These are phyloP conservation scores for Lithophane socia DNA, from an alignment of 2,888 invertebrate species.

Conservation along the genomic window DNA sequence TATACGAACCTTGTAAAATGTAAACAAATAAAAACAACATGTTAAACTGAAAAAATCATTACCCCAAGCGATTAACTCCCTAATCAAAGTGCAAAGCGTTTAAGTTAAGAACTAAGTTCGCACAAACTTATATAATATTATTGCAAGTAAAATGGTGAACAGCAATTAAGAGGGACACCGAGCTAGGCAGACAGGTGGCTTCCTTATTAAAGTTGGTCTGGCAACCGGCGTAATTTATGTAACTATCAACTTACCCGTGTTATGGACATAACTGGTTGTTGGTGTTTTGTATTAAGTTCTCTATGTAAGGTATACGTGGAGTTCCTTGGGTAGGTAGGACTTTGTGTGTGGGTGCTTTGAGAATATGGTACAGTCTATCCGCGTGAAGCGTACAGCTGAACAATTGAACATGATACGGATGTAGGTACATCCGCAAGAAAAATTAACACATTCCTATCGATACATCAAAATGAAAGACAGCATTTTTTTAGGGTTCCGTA, in stretches of 20 bases:
- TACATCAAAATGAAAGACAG: too few relatives aligned
- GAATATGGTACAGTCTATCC: neutral
- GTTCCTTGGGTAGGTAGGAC: neutral
- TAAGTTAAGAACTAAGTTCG: constrained; percentile 47
- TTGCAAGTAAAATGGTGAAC: constrained; percentile 66
- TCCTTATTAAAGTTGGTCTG: constrained; percentile 84
- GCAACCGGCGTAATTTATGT: constrained; percentile 77
- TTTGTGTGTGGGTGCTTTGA: neutral
- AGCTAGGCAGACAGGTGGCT: constrained; percentile 82
- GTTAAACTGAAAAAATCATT: constrained; percentile 1
- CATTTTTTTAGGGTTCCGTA: too few relatives aligned
- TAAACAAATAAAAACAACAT: neutral
- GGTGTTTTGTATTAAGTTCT: constrained; percentile 55
- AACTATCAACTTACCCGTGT: constrained; percentile 55
- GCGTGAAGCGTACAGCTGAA: too few relatives aligned
- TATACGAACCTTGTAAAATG: neutral
- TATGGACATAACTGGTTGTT: constrained; percentile 58
- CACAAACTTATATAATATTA: constrained; percentile 59
- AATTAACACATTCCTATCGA: too few relatives aligned
- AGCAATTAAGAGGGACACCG: constrained; percentile 82
- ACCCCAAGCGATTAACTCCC: constrained; percentile 34
- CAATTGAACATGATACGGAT: too few relatives aligned
- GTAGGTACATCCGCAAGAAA: too few relatives aligned
- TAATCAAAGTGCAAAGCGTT: constrained; percentile 46
- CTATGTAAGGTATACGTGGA: constrained; percentile 13